Base-by-base conservation (phyloP, 2,113 vertebrate species). In the Misgurnus mizolepis region DNA sequence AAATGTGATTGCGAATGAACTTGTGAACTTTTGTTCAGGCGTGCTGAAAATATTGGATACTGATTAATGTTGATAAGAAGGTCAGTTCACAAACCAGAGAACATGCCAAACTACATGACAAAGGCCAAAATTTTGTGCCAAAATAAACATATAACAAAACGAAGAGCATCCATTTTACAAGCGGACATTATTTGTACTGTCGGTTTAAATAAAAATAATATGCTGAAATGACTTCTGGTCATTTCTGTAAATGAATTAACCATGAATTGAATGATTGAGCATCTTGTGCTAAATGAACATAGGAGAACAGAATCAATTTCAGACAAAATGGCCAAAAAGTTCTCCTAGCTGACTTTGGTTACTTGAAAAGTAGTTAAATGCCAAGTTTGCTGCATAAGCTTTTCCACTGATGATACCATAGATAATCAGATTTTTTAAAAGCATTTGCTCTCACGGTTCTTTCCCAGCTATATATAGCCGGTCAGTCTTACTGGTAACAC, bases 381-480 rank as follows among this genome's bases (percentile, higher is more conserved):
- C 3, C 6, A 58, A 43, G 40, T 58, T 22, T 74, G 0, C 43
- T 49, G 11, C 18, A 2, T 8, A 62, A 45, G 17, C 7, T 60
- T 2, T 39, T 22, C 22, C 12, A 4, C 11, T 22, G 7, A 64
- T 76, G 7, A 64, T 45, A 14, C 2, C 43, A 76, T 34, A 50
- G 43, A 58, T n/a, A 58, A 15, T 78, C 58, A 73, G 43, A 74
- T 11, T 34, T 5, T 41, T 45, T 34, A n/a, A 41, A 27, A 43
- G 22, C 9, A 55, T 45, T 40, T 58, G 66, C 67, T 53, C 47
- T 84, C 76, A 58, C 8, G 11, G 60, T 50, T 49, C 72, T 81
- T 72, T 76, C 65, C 66, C 70, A 68, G 66, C 76, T 83, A 73
- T 67, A 72, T 68, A 66, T 82, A 81, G 41, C 40, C 3, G 10